phyloP scores from a whole-genome alignment of 2,797 vertebrate species.

The Acanthopagrus latus region DNA sequence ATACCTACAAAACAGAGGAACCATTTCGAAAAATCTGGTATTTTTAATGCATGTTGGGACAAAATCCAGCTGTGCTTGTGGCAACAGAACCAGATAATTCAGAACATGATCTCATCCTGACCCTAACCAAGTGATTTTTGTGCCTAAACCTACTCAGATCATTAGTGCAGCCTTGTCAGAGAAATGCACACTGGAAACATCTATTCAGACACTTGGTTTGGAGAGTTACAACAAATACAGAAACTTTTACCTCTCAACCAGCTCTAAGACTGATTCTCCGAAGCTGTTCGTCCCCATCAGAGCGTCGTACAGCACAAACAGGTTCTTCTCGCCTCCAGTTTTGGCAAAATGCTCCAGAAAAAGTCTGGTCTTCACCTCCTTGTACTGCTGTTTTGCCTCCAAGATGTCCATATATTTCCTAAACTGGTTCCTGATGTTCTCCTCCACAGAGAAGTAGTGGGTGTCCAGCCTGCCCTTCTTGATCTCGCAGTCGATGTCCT shows the following conservation, averaged over 20 bases:
- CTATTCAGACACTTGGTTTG: not conserved
- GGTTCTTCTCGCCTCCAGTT: slow-evolving; percentile 86
- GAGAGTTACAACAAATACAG: not conserved
- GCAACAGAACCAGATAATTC: too few species aligned
- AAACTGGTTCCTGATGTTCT: slow-evolving; percentile 87
- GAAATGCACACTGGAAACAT: too few species aligned
- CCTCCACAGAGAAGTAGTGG: slow-evolving; percentile 83
- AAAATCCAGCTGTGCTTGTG: too few species aligned
- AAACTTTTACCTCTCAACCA: slow-evolving; percentile 78
- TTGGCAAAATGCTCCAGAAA: slow-evolving; percentile 85
- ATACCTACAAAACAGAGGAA: slow-evolving; percentile 69
- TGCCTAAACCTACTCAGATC: too few species aligned
- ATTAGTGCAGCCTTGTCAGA: too few species aligned
- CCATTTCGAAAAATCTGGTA: not conserved
- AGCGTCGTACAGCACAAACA: slow-evolving; percentile 81
- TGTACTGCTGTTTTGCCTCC: slow-evolving; percentile 83
- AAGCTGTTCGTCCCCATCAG: slow-evolving; percentile 83
- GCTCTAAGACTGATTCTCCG: slow-evolving; percentile 80
- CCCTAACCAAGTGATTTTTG: too few species aligned
- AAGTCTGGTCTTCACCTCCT: slow-evolving; percentile 80
- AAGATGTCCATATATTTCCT: slow-evolving; percentile 87
- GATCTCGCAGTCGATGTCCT: slow-evolving; percentile 84
- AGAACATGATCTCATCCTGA: too few species aligned
- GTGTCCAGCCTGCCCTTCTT: slow-evolving; percentile 81
- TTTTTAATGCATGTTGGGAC: too few species aligned